Base-by-base conservation (phyloP, 2,797 vertebrate species). In the Psittacula derbiana region DNA sequence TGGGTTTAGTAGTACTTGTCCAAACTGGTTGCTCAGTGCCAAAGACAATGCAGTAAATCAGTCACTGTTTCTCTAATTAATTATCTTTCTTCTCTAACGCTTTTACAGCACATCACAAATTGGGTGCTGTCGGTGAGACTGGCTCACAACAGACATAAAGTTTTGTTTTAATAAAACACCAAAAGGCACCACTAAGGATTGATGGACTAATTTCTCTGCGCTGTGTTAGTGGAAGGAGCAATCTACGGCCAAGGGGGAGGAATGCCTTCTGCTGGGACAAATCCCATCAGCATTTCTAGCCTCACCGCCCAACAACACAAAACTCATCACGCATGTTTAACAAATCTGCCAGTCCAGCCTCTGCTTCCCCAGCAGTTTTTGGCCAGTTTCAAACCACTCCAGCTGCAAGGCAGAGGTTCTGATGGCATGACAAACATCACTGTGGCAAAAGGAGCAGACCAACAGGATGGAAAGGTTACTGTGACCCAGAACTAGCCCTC, bases 201-300 rank as follows among this genome's bases (percentile, higher is more conserved):
- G 65, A 90, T 53, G 87, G 81, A 87, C 84, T 93, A 65, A 93
- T 95, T 92, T 93, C 80, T 66, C 53, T 36, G 17, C 17, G 12
- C 17, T 57, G 15, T 28, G n/a, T 14, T 24, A n/a, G 11, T 6
- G 52, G 28, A 93, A 90, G 72, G 27, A 76, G 38, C 75, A 65
- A 62, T 33, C 33, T 31, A 9, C 30, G 46, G 31, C 53, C 20
- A 4, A 47, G 12, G 25, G 0, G 16, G 7, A 25, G 8, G 66
- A 83, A 46, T 28, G 36, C 36, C 70, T 86, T 78, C 58, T 30
- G 21, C n/a, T 71, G 80, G 61, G 60, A 18, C 36, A 60, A 94
- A 64, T 25, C 28, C 43, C 40, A 41, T 25, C 28, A 52, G n/a
- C 44, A 14, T 10, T 64, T 52, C 31, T 41, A 75, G 28, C 23